Base-by-base conservation (phyloP, 2,888 invertebrate genomes). In the Cybosia mesomella region DNA sequence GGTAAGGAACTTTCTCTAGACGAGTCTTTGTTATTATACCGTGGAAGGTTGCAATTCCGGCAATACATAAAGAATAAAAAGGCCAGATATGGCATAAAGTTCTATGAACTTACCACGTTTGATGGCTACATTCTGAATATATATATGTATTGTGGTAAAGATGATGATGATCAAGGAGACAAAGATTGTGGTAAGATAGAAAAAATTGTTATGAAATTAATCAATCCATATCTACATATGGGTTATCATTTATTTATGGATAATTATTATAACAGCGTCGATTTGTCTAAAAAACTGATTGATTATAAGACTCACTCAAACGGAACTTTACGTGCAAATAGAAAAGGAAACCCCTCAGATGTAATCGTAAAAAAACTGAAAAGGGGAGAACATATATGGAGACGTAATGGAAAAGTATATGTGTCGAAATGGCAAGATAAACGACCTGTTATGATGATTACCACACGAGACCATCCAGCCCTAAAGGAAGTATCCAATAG, bases 61-160 rank as follows among this genome's bases (percentile, higher is more conserved):
- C 58, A 58, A 36, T 67, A 67, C 53, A 67, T 63, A 54, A 67
- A 63, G 28, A 11, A 18, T 22, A 67, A 67, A 24, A 67, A 67
- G 53, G 69, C 75, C 13, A 63, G 53, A 49, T 69, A 73, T 65
- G 72, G 75, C 2, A 71, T 75, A 36, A 75, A 75, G 62, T 75
- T 74, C 60, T 74, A 74, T 24, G 58, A 28, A 28, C 22, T n/a
- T n/a, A n/a, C n/a, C n/a, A n/a, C n/a, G n/a, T n/a, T n/a, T n/a
- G 64, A 68, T 39, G 75, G 72, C 34, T 77, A 73, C 64, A 68
- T 77, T 43, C 58, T 77, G 59, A 73, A 75, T 67, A 66, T 73
- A 8, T 65, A 62, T 0, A 73, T 75, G 68, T 77, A 77, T 68
- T 18, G 34, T 22, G 73, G 75, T 4, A 73, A 72, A 64, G 39